Evolutionary conservation across 2,888 invertebrate species (phyloP), one percentile per base, ranked within the genome.

Genomic region (Girardia tigrina): DNA sequence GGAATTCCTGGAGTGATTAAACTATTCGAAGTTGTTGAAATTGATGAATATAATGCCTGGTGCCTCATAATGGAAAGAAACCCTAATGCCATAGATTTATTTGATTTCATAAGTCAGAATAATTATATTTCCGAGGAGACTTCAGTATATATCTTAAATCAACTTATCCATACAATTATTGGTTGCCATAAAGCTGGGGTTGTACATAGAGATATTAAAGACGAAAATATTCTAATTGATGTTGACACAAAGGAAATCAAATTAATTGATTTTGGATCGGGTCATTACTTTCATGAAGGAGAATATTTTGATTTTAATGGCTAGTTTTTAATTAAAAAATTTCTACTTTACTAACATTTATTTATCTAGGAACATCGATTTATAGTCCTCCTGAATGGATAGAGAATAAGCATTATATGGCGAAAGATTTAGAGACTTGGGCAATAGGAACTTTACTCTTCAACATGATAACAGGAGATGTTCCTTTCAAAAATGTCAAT

Each of bases 181-280:
- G 83, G 81, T 72, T 86, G 87, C 79, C 86, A 87, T 79, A 82
- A 83, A 78, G 83, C 83, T 77, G 86, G 87, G 28, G 87, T 88
- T 16, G 84, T 87, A 27, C 87, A 88, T 79, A 82, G 87, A 42
- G 88, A 88, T 82, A 87, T 87, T 78, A 87, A 87, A 80, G 88
- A 88, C 80, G 88, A 88, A 81, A 88, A 88, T 80, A 85, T 88
- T 77, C 83, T 88, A 56, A 86, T 88, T 70, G 87, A 88, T 80
- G 81, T 86, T 76, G 85, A 85, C 80, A 85, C 85, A 29, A 85
- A 85, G 71, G 83, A 83, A 78, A 81, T 87, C 70, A 87, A 86
- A 79, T 81, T 88, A 77, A 88, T 88, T 80, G 88, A 88, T 83
- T 88, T 88, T 80, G 88, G 88, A 36, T 87, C 87, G 28, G 88